These are phyloP conservation scores for Hyla sarda DNA, from an alignment of 2,113 vertebrate species.

Conservation along the genomic window DNA sequence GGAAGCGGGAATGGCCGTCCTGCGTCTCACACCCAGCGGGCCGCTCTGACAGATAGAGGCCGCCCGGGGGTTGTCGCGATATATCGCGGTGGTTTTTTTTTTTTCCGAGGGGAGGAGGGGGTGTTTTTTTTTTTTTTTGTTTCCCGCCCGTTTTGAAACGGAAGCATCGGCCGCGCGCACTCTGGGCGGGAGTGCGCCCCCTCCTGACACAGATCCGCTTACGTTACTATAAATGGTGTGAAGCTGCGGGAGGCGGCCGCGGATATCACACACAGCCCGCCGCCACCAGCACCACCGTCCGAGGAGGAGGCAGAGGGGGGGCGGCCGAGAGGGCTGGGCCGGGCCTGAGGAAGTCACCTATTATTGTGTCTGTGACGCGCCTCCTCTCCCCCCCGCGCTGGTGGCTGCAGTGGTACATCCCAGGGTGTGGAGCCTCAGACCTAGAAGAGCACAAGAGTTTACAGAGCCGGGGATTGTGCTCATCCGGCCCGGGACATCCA, in stretches of 20 bases:
- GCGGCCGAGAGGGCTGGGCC: background rate
- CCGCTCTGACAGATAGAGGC: background rate
- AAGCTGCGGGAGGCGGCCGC: conserved; percentile 66
- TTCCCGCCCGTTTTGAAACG: conserved; percentile 57
- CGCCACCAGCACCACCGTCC: background rate
- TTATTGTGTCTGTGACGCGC: conserved; percentile 33
- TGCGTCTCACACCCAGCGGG: background rate
- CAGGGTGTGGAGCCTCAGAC: conserved; percentile 56
- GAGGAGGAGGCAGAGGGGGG: background rate
- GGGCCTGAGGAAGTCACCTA: conserved; percentile 35
- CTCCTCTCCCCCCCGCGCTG: conserved; percentile 20
- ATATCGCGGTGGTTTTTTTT: too few species aligned
- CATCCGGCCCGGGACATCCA: background rate
- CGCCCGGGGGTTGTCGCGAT: background rate
- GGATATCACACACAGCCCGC: conserved; percentile 56
- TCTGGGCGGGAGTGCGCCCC: conserved; percentile 38
- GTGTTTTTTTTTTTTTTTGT: background rate
- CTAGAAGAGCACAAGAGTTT: conserved; percentile 49
- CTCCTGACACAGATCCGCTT: conserved; percentile 73
- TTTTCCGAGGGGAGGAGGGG: background rate
- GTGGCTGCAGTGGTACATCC: conserved; percentile 52
- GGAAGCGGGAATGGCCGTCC: background rate
- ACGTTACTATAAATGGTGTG: conserved; percentile 84
- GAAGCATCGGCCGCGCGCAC: conserved; percentile 41
- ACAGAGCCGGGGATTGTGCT: conserved; percentile 30